Base-by-base conservation (phyloP, 30 jellyfish, hydroid and myxozoan species). In the Mastigias papua region DNA sequence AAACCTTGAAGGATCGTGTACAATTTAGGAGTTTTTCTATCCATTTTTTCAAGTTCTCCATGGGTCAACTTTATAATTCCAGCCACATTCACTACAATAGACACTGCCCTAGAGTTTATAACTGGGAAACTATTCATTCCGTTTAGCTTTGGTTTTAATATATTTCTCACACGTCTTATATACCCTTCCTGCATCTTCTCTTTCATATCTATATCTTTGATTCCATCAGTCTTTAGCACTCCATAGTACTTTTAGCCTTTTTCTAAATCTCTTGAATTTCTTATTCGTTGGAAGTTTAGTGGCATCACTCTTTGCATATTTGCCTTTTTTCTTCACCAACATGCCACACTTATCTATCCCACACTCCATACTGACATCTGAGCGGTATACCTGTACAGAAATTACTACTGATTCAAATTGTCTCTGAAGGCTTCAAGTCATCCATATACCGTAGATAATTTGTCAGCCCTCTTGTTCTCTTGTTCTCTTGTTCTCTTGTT, bases 201-300 rank as follows among this genome's bases (percentile, higher is more conserved):
- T 49, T 77, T 34, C 0, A n/a, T n/a, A n/a, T n/a, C n/a, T n/a
- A 21, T 50, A 9, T 77, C 89, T 77, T 77, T 77, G 81, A 77
- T 77, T 77, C 5, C 89, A 57, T 77, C 89, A 25, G 89, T 58
- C 89, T 48, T 58, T 33, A 50, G 28, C 15, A 77, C 60, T 23
- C 83, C 89, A 48, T 48, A 1, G 60, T 46, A 77, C 78, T 77
- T 77, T 0, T 77, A 77, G 23, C 78, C 78, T 48, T 57, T 60
- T 83, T 57, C 89, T 77, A 27, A 25, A 77, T 57, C 54, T 57
- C 81, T 58, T 77, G 81, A 26, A 48, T 50, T 57, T 27, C 54
- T 32, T 50, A 48, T 29, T 26, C 78, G 31, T 33, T 27, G 77
- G 78, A 50, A 50, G 54, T 22, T 77, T 26, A 29, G 51, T 2